phyloP scores from a whole-genome alignment of 1,140 invertebrate genomes.

The Pinna nobilis region DNA sequence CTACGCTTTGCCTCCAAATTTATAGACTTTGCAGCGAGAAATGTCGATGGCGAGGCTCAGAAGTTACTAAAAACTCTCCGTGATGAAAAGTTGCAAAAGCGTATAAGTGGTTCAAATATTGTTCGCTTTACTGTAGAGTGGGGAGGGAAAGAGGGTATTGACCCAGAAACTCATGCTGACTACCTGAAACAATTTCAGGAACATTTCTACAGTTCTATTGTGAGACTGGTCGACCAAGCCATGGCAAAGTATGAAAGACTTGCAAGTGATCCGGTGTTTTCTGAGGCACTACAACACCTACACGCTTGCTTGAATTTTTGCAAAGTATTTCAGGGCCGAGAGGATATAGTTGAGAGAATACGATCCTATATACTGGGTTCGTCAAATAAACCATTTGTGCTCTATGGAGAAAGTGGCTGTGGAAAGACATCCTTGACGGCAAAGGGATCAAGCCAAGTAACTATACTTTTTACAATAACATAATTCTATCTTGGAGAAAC shows the following conservation, averaged over 20 bases:
- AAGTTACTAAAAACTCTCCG: conserved; percentile 91
- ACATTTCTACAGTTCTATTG: conserved; percentile 93
- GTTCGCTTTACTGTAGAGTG: conserved; percentile 95
- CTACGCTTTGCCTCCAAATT: conserved; percentile 89
- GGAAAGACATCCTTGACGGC: conserved; percentile 97
- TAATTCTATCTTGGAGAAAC: too few species aligned
- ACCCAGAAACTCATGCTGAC: conserved; percentile 93
- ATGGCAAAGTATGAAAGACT: conserved; percentile 77
- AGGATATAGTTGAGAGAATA: conserved; percentile 89
- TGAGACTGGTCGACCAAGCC: conserved; percentile 80
- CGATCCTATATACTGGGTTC: conserved; percentile 90
- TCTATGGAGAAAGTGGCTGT: conserved; percentile 97
- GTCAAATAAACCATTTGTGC: conserved; percentile 90
- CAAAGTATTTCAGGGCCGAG: conserved; percentile 94
- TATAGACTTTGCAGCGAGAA: conserved; percentile 93
- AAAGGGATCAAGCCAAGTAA: conserved; percentile 88
- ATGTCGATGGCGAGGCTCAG: conserved; percentile 94
- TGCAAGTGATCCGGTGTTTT: conserved; percentile 75
- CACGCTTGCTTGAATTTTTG: conserved; percentile 98
- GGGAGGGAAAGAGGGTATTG: conserved; percentile 96
- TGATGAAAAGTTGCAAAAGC: conserved; percentile 80
- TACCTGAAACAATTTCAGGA: conserved; percentile 96
- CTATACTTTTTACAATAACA: not conserved
- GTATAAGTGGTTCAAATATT: conserved; percentile 64
- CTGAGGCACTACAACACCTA: conserved; percentile 96